These are phyloP conservation scores for Myrmophylax atrothorax DNA, from an alignment of 2,113 vertebrate species.

Conservation along the genomic window DNA sequence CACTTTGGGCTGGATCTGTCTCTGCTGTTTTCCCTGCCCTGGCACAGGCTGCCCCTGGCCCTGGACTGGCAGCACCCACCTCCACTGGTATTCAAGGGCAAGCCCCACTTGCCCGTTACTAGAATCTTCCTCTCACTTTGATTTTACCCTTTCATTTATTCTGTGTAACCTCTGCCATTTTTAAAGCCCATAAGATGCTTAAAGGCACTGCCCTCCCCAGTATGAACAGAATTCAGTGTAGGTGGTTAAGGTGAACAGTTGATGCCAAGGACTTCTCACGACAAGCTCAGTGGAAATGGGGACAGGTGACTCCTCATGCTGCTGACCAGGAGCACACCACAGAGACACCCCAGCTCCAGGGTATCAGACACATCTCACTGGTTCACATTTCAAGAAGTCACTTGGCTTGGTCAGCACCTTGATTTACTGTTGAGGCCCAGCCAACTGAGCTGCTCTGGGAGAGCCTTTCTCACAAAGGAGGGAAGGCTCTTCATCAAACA, in stretches of 20 bases:
- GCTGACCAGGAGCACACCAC: neutral
- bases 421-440: neutral
- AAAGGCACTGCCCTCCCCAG: neutral
- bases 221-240: neutral
- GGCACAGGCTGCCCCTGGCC: neutral
- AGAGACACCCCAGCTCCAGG: neutral
- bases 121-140: neutral
- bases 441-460: neutral
- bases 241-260: neutral
- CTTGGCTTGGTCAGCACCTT: neutral
- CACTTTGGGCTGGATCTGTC: neutral
- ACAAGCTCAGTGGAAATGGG: accelerated
- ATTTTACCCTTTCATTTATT: neutral
- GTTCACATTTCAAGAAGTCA: neutral
- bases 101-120: neutral
- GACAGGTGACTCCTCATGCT: neutral
- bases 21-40: accelerated
- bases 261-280: neutral
- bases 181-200: neutral
- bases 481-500: neutral
- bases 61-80: neutral
- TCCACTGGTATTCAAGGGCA: neutral
- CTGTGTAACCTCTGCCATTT: neutral
- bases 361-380: neutral
- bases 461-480: neutral